Conservation (phyloP, 2,113 vertebrate species). For the Buteo buteo region DNA sequence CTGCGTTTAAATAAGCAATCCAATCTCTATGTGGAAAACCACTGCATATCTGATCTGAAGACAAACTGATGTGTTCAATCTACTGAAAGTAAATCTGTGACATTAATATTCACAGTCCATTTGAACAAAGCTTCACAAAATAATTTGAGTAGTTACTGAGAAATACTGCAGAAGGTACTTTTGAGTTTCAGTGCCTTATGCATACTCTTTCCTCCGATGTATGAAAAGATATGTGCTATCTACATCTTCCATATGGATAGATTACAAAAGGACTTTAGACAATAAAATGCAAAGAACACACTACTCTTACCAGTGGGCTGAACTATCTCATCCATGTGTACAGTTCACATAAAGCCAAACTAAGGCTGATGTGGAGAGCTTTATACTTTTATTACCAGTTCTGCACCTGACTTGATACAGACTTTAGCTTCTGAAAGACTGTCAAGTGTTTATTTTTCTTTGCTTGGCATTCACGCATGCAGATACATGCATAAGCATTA, state of each 20-base stretch:
- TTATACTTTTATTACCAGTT: background rate
- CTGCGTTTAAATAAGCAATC: slow-evolving; percentile 2
- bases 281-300: background rate
- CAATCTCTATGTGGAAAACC: background rate
- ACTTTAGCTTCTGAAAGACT: background rate
- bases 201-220: background rate
- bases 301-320: background rate
- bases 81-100: slow-evolving; percentile 3
- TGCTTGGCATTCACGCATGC: background rate
- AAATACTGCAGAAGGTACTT: background rate
- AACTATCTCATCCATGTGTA: background rate
- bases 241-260: background rate
- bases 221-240: background rate
- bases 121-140: slow-evolving; percentile 10
- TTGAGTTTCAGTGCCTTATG: background rate
- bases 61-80: background rate
- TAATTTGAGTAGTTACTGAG: background rate
- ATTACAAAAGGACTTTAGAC: background rate
- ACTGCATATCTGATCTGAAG: background rate
- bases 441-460: background rate
- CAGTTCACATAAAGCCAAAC: background rate
- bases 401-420: background rate
- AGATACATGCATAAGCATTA: background rate
- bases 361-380: background rate
- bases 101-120: slow-evolving; percentile 14